Base-by-base conservation (phyloP, 2,797 vertebrate genomes). In the Champsocephalus gunnari region DNA sequence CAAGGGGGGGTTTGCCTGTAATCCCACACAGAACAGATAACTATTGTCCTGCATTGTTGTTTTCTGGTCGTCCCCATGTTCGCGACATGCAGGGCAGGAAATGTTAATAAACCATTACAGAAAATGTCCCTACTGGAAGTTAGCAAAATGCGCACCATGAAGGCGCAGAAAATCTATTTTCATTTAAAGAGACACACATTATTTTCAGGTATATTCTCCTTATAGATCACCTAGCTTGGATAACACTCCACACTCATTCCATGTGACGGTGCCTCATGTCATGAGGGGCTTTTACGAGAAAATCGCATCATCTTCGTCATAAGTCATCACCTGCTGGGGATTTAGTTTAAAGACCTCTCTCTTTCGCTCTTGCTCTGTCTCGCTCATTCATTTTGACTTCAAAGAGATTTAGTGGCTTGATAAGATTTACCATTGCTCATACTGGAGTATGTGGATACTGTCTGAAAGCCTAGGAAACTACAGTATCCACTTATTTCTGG, bases 271-370 rank as follows among this genome's bases (percentile, higher is more conserved):
- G 24, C 41, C 34, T 72, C 16, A 66, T 71, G 54, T 67, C 34
- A 71, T 51, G 53, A 61, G 53, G 32, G 55, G 47, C 64, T 38
- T 80, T 73, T 73, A 73, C 41, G 53, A 55, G 60, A 79, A 82
- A 84, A 80, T 89, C 62, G 6, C 73, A 79, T 88, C 88, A 85
- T 87, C 77, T 75, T 79, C 80, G 78, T 21, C 45, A 32, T 24
- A 73, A 80, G 68, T 75, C 79, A 83, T 88, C 81, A 90, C 80
- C 83, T 88, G 84, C 83, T 75, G 63, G 74, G 81, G 87, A 89
- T 92, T 92, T 87, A 53, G 71, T 77, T 81, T 74, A 58, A 71
- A 80, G 48, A 79, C 57, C 56, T 73, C 10, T 62, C 17, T 38
- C 66, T 54, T 41, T 38, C 48, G 24, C 24, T 47, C 49, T 9